Evolutionary conservation across 2,113 vertebrate genomes (phyloP), one percentile per base, ranked within the genome.

Genomic region (Salminus brasiliensis): DNA sequence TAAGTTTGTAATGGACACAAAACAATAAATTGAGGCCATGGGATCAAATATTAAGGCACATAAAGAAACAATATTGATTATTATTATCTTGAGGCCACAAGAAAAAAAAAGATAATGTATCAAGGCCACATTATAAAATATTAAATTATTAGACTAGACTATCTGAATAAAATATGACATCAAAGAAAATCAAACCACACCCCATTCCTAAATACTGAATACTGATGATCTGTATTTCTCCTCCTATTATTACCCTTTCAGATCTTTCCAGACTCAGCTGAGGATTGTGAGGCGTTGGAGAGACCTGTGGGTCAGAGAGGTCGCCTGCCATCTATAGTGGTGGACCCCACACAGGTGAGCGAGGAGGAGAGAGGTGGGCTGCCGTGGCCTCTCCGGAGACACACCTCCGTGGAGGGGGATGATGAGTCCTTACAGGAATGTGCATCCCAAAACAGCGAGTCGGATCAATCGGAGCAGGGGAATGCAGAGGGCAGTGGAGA

Each of bases 271-370:
- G 89, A 91, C 63, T 66, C 84, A 6, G 60, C 53, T 34, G 85
- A 88, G 63, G 34, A 45, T 25, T n/a, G 27, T 72, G 9, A 74
- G 65, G 23, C 21, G 63, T 21, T 41, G 52, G 3, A 47, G 66
- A 30, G 69, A 2, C n/a, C 13, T 21, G 16, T 3, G 66, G 57
- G 74, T 23, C 45, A 45, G 39, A 86, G 89, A 79, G 90, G 89
- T 72, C 88, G 90, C 1, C 87, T 94, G 21, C 92, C 92, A 4
- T 94, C 93, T 2, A 94, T 93, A 34, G 88, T 93, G 15, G 91
- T 93, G 81, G 91, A 93, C 76, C 89, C 92, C 67, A 91, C 84
- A 0, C 89, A 91, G 21, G 75, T 85, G 57, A 85, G 78, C 11
- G 88, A 88, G 62, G 69, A 76, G 52, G 88, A 89, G 66, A 82